phyloP scores from a whole-genome alignment of 2,797 vertebrate genomes.

The Hyperoplus immaculatus region DNA sequence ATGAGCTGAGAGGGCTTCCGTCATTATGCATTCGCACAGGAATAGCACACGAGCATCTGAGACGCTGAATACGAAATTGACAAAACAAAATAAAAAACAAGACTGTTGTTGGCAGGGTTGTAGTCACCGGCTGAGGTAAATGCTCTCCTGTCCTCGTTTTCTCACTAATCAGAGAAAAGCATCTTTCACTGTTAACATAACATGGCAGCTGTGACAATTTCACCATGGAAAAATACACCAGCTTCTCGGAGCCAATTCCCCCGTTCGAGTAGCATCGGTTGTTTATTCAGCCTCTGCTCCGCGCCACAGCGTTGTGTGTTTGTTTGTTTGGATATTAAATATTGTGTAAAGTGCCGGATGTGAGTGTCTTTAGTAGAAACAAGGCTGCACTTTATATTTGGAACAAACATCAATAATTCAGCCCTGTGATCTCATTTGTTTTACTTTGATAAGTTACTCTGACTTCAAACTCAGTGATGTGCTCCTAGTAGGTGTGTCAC shows the following conservation, averaged over 20 bases:
- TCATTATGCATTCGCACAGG: constrained; percentile 51
- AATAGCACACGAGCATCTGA: constrained; percentile 30
- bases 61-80: background rate
- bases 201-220: background rate
- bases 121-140: background rate
- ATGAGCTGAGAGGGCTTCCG: constrained; percentile 42
- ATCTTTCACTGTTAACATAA: constrained; percentile 4
- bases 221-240: background rate
- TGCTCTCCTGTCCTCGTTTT: background rate
- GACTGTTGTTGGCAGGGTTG: too few species aligned
- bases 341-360: constrained; percentile 9
- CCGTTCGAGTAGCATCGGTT: background rate
- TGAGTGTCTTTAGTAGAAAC: constrained; percentile 32
- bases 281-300: background rate
- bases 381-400: constrained; percentile 51
- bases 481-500: too few species aligned
- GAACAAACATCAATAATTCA: constrained; percentile 64
- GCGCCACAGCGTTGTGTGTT: background rate
- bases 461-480: background rate
- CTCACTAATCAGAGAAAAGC: constrained; percentile 1
- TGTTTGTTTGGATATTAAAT: constrained; percentile 42
- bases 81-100: too few species aligned
- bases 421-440: constrained; percentile 50
- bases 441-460: constrained; percentile 35
- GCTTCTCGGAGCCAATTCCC: background rate